Base-by-base conservation (phyloP, 2,797 vertebrate genomes). In the Argentina silus region DNA sequence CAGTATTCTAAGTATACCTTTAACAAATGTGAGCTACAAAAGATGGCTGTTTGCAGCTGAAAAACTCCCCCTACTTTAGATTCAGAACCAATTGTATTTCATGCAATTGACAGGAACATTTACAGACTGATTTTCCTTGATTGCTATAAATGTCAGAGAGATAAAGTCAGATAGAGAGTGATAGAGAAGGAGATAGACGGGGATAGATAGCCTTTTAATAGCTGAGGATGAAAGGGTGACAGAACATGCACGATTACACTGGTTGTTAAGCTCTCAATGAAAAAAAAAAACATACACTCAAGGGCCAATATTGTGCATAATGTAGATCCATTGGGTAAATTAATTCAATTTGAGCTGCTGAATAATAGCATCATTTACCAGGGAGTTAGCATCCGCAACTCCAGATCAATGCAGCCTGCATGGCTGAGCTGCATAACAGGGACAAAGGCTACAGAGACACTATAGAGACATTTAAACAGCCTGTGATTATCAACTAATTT, bases 351-450 rank as follows among this genome's bases (percentile, higher is more conserved):
- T 90, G 86, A 90, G 86, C 71, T 81, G 70, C 78, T 90, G 89
- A 91, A 90, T 92, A 90, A 90, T 92, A 80, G 87, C 87, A 86
- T 92, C 88, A 88, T 91, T 92, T 90, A 87, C 89, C 78, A 71
- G 57, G 77, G 87, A 90, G 90, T 91, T 89, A 92, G 83, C 85
- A 80, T 89, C 85, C 78, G 87, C 85, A 88, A 84, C 88, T 81
- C 89, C 88, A 85, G 88, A 89, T 91, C 91, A 91, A 80, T 69
- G 43, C 8, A 64, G 42, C n/a, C 15, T 6, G 8, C n/a, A 44
- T 8, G 27, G 7, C 10, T 36, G 15, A 62, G 0, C 4, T 6
- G 70, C 14, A 69, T 76, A 85, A 83, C 80, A 82, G 85, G 75
- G 78, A 80, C 87, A 86, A 75, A 70, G 62, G 83, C 80, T 3